These are phyloP conservation scores for Neotoxoptera formosana DNA, from an alignment of 1,140 invertebrate species.

Conservation along the genomic window DNA sequence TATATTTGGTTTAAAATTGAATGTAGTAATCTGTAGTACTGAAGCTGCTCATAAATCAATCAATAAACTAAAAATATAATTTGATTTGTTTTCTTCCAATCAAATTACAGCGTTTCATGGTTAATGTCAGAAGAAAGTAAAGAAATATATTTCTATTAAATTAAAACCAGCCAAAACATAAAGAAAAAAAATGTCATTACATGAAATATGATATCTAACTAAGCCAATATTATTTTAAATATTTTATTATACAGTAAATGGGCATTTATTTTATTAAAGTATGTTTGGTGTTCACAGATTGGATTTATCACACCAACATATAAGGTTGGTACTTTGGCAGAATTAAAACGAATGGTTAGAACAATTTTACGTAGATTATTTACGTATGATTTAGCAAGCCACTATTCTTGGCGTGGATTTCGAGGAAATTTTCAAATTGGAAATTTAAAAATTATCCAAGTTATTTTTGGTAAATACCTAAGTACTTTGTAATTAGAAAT, in stretches of 20 bases:
- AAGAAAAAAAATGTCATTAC: no score
- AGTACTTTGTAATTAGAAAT: background rate
- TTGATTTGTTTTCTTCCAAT: background rate
- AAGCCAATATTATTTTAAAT: background rate
- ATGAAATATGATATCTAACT: no score
- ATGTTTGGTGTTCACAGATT: background rate
- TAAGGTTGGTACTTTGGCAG: no score
- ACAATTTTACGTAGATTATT: background rate
- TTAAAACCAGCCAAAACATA: no score
- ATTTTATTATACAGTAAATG: background rate
- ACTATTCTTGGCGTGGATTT: background rate
- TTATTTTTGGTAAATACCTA: background rate
- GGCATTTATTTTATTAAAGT: background rate
- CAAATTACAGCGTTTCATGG: background rate
- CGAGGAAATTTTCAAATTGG: background rate
- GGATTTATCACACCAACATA: background rate
- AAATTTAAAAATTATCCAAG: background rate
- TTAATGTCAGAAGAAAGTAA: background rate
- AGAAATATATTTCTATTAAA: no score
- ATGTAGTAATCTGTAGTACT: background rate
- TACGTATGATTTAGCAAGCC: background rate
- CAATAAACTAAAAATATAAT: background rate
- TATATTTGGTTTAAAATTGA: background rate
- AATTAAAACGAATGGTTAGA: background rate
- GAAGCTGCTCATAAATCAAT: background rate